Conservation (phyloP, 2,888 invertebrate genomes). For the Cryptocheilus praepositus region DNA sequence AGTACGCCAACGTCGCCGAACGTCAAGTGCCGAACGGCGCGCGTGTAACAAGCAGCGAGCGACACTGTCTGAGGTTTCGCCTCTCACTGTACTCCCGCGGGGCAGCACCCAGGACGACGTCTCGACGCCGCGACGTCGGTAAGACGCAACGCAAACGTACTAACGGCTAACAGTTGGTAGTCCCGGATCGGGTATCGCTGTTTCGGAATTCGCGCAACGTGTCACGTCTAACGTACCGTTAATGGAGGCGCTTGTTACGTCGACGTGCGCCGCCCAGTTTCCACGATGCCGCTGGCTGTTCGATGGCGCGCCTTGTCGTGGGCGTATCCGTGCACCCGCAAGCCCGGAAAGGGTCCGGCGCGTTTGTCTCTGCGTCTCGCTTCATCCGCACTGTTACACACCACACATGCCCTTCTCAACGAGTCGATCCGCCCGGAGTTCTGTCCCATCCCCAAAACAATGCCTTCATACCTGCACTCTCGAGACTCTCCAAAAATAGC, state of each 20-base stretch:
- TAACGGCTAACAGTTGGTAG: slow-evolving; percentile 34
- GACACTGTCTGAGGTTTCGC: too few relatives aligned
- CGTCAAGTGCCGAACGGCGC: too few relatives aligned
- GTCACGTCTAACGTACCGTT: slow-evolving; percentile 71
- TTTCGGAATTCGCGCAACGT: slow-evolving; percentile 66
- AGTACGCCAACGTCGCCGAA: too few relatives aligned
- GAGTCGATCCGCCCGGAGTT: too few relatives aligned
- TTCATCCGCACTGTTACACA: too few relatives aligned
- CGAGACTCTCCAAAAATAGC: too few relatives aligned
- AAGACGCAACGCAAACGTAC: slow-evolving; percentile 60
- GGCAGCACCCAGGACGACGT: too few relatives aligned
- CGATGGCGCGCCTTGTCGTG: slow-evolving; percentile 57
- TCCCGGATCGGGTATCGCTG: slow-evolving; percentile 43
- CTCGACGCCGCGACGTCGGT: slow-evolving; percentile 26
- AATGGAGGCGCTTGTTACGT: slow-evolving; percentile 69
- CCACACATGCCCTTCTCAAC: background rate
- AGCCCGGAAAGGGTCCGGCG: too few relatives aligned
- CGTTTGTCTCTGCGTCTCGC: background rate
- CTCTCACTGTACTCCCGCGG: too few relatives aligned
- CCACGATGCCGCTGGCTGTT: slow-evolving; percentile 33
- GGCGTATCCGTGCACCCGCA: slow-evolving; percentile 34
- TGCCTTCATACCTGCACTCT: too few relatives aligned
- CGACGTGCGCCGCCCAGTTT: slow-evolving; percentile 44
- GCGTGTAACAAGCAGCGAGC: too few relatives aligned
- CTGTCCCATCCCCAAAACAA: too few relatives aligned